phyloP scores from a whole-genome alignment of 1,140 invertebrate species.

The Pissodes strobi region DNA sequence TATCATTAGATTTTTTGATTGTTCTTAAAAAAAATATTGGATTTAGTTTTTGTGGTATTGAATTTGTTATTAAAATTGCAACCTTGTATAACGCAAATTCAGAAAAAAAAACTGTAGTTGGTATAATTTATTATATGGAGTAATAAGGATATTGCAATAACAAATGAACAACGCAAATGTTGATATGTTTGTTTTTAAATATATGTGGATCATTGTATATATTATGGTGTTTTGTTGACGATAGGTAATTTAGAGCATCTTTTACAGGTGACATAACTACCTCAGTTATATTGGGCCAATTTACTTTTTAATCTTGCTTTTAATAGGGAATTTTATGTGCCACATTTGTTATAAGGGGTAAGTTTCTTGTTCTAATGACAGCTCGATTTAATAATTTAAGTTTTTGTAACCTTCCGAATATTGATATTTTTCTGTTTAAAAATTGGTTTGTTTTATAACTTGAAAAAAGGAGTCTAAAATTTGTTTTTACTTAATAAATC shows the following conservation, averaged over 20 bases:
- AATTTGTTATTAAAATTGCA: no score
- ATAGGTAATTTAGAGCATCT: constrained; percentile 46
- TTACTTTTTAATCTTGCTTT: constrained; percentile 16
- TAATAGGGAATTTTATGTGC: not conserved
- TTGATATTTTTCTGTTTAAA: no score
- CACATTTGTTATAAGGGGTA: not conserved
- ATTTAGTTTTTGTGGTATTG: no score
- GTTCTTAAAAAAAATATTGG: no score
- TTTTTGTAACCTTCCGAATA: no score
- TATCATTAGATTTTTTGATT: no score
- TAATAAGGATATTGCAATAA: constrained; percentile 51
- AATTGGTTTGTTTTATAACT: no score
- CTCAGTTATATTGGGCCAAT: constrained; percentile 53
- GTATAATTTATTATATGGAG: constrained; percentile 26
- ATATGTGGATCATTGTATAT: constrained; percentile 40
- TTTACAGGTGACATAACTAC: constrained; percentile 50
- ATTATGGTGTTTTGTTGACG: constrained; percentile 35
- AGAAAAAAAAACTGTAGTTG: not conserved
- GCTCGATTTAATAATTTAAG: no score
- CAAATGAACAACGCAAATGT: constrained; percentile 47
- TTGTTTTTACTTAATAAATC: no score
- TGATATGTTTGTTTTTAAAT: constrained; percentile 44
- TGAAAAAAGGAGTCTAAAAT: no score
- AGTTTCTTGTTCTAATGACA: no score
- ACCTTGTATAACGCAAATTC: no score